Conservation (phyloP, 1,140 invertebrate genomes). For the Druon quercuslanigerum region DNA sequence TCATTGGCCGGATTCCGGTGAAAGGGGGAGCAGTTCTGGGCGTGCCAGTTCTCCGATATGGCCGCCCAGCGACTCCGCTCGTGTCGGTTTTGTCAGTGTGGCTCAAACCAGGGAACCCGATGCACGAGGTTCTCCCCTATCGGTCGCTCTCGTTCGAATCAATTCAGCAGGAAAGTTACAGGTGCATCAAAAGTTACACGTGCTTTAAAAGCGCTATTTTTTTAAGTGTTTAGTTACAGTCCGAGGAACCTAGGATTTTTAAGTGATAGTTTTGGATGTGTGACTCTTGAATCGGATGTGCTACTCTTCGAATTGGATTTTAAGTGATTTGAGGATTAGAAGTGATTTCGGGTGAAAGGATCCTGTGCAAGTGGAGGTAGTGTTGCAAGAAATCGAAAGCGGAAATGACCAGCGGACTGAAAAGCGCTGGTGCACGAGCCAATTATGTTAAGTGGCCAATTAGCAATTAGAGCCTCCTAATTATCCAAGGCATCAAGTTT, state of each 20-base stretch:
- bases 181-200: background rate
- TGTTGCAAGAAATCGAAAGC: slow-evolving; percentile 38
- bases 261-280: too few species aligned
- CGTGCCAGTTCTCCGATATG: slow-evolving; percentile 66
- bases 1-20: slow-evolving; percentile 53
- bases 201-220: background rate
- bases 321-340: too few species aligned
- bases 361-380: background rate
- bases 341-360: background rate
- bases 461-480: slow-evolving; percentile 65
- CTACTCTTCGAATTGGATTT: too few species aligned
- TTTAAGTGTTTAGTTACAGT: background rate
- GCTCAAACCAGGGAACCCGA: slow-evolving; percentile 64
- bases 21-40: slow-evolving; percentile 53
- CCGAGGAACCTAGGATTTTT: background rate
- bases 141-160: background rate
- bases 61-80: slow-evolving; percentile 63
- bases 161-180: background rate
- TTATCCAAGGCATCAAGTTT: background rate
- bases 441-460: slow-evolving; percentile 71
- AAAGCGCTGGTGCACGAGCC: slow-evolving; percentile 39
- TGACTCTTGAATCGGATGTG: too few species aligned
- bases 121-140: slow-evolving; percentile 53
- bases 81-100: slow-evolving; percentile 54
- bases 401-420: slow-evolving; percentile 54